A percentile compares a stretch with the other conserved stretches of the same genome.
phyloP scores from a whole-genome alignment of 2,113 vertebrate genomes.

The Dasyornis broadbenti region DNA sequence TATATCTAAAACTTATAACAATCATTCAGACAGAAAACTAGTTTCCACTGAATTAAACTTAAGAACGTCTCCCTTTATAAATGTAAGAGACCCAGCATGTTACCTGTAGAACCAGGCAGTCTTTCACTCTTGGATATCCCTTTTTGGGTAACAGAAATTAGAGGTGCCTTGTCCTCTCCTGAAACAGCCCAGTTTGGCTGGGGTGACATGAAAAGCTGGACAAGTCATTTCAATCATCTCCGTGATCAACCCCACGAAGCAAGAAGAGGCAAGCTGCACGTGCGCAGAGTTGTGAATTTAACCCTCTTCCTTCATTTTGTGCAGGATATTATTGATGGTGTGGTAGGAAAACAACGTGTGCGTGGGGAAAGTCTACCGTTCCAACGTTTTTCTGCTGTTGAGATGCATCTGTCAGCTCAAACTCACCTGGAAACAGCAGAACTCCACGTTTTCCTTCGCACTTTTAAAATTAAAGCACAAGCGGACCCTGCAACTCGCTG shows the following conservation, averaged over 20 bases:
- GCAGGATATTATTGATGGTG: neutral
- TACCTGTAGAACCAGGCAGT: neutral
- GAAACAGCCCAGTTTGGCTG: neutral
- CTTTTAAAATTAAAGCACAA: neutral
- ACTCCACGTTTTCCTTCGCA: neutral
- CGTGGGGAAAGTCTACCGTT: rapidly evolving
- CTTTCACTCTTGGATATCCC: neutral
- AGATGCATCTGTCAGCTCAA: neutral
- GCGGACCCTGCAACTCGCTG: too few relatives aligned
- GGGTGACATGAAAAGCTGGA: neutral
- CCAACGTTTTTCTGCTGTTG: neutral
- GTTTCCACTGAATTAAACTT: neutral
- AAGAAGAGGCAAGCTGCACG: neutral
- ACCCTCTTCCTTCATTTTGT: neutral
- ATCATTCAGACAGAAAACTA: neutral
- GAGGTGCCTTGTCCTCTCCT: neutral
- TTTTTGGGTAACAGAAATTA: neutral
- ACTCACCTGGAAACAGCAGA: neutral
- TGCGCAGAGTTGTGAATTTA: neutral
- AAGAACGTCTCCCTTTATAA: neutral
- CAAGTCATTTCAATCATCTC: neutral
- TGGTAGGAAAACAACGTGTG: neutral
- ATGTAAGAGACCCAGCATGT: neutral
- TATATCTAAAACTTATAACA: neutral
- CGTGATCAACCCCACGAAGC: neutral